A percentile compares a stretch with the other conserved stretches of the same genome.
phyloP scores from a whole-genome alignment of 2,113 vertebrate species.

The Genyomyrus donnyi region DNA sequence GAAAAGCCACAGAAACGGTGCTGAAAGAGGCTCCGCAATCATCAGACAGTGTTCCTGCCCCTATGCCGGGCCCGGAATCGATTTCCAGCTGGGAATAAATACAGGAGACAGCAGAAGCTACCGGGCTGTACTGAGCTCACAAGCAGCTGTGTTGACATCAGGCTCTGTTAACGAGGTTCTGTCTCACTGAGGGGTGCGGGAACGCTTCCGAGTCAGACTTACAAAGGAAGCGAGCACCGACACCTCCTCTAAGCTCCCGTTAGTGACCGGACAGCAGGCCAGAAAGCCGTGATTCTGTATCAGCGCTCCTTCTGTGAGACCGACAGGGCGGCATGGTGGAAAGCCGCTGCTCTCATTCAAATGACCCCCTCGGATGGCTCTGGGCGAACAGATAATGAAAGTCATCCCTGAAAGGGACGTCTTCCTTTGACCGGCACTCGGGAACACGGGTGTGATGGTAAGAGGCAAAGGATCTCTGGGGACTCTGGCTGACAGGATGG shows the following conservation, averaged over 20 bases:
- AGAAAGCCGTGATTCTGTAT: background rate
- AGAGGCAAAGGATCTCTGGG: background rate
- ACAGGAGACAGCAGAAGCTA: background rate
- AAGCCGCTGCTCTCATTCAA: background rate
- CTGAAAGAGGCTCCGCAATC: background rate
- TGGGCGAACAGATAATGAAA: background rate
- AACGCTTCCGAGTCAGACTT: background rate
- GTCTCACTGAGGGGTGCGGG: background rate
- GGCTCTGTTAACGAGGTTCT: background rate
- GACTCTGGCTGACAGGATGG: background rate
- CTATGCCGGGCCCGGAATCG: background rate
- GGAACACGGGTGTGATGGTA: background rate
- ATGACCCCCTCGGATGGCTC: background rate
- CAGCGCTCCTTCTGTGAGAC: background rate
- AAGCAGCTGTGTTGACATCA: background rate
- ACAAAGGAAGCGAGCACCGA: background rate
- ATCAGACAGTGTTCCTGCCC: background rate
- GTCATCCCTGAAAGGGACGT: background rate
- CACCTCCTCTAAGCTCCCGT: background rate
- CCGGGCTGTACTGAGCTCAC: no score
- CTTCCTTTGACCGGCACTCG: background rate
- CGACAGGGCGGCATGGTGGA: background rate
- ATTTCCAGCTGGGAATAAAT: slow-evolving; percentile 19
- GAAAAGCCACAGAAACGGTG: background rate
- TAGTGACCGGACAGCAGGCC: background rate